Base-by-base conservation (phyloP, 2,797 vertebrate species). In the Jordanella pulchra region DNA sequence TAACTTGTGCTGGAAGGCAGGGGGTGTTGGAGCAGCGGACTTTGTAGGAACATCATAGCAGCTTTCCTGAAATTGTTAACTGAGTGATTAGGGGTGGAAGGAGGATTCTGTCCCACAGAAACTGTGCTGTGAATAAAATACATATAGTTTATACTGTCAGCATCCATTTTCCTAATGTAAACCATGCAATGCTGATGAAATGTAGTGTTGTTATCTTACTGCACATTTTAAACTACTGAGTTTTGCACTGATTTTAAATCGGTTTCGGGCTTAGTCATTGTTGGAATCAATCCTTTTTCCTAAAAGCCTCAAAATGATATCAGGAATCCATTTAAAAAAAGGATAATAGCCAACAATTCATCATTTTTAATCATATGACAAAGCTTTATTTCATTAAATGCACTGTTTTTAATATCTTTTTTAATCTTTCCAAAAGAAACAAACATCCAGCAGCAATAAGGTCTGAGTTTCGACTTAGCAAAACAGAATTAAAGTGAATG, bases 401-500 rank as follows among this genome's bases (percentile, higher is more conserved):
- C n/a, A n/a, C 4, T 32, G 39, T 32, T 3, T 76, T 66, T 1
- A 44, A 69, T 73, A 79, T 64, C 53, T 73, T 68, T 51, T 42
- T 74, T 50, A 56, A 68, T 65, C 25, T 56, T 58, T 45, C 79
- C 72, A 65, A 80, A 82, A 23, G 77, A 78, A 76, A 80, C 79
- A 63, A 65, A 48, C 86, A 82, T 77, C 79, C 72, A 79, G 68
- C 72, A 32, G 77, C 56, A 45, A 67, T 73, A 63, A 58, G 32
- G 65, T 80, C 75, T 71, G 45, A 76, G 76, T 86, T 91, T 91
- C 76, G 88, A 87, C 87, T 85, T 84, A 84, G 86, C 63, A 51
- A 85, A 93, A 92, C 88, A 88, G 89, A 92, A 92, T 94, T 91
- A 91, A 83, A 84, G 78, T 69, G 65, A 88, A 79, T 64, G 2